Evolutionary conservation across 2,888 invertebrate genomes (phyloP), one percentile per base, ranked within the genome.

Genomic region (Choreutis nemorana): DNA sequence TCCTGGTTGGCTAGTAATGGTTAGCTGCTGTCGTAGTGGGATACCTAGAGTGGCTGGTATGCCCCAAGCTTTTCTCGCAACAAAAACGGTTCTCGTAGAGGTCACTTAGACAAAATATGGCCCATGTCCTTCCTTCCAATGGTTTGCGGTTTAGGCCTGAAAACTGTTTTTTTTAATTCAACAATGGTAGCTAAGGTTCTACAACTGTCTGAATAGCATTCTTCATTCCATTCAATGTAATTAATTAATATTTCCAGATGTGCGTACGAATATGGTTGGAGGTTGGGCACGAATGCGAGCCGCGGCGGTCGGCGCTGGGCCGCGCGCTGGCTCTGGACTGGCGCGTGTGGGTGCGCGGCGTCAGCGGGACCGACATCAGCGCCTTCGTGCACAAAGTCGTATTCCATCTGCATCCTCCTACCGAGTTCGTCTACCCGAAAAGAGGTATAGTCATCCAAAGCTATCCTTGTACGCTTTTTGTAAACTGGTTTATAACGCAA

Each of bases 241-340:
- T n/a, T n/a, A n/a, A n/a, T 18, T 18, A 8, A 18, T 14, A 29
- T 23, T 41, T 43, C 4, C 56, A 77, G 77, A 78, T 77, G 77
- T 78, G 75, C 48, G 64, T 78, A 29, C 73, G 77, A 52, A 58
- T 77, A 48, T 77, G 77, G 73, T 62, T 77, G 51, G 75, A 77
- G 55, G 73, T 77, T 50, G 77, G 77, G 7, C 77, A 78, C 59
- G 61, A 53, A 40, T 71, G 73, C 47, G 71, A 72, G 41, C 75
- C 77, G 35, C 66, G 71, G 23, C 63, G 54, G 9, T 61, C 71
- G 10, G 55, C 66, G 25, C 44, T 59, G 21, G 75, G 75, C 3
- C 65, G 73, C 23, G 57, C 72, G 39, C 54, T 77, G 29, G 64
- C 72, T 26, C 56, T 75, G 26, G 75, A 78, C 58, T 78, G 77